A percentile compares a stretch with the other conserved stretches of the same genome.
These are phyloP conservation scores for Polyploca ridens DNA, from an alignment of 2,888 invertebrate species.

Conservation along the genomic window DNA sequence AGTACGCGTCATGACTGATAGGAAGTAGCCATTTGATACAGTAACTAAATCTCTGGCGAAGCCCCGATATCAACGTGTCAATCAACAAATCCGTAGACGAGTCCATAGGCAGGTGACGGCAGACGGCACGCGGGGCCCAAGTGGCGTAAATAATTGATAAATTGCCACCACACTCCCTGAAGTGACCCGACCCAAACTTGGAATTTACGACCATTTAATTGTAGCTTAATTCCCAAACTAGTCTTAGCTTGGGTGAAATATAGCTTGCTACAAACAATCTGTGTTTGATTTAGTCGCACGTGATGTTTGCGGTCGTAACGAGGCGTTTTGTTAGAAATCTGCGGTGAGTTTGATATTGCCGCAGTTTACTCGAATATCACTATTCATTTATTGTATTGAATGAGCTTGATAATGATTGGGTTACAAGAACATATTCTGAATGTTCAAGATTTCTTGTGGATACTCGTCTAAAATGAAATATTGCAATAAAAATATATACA, in stretches of 20 bases:
- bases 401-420: background rate
- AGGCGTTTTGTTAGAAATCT: background rate
- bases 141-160: conserved; percentile 85
- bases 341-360: background rate
- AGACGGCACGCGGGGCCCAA: conserved; percentile 65
- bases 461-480: too few species aligned
- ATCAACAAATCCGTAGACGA: conserved; percentile 53
- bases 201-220: conserved; percentile 83
- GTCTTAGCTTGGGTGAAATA: conserved; percentile 72
- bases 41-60: background rate
- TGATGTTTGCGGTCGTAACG: conserved; percentile 25
- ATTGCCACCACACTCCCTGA: conserved; percentile 78
- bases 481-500: too few species aligned
- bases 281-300: conserved; percentile 35
- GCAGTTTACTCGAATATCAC: background rate
- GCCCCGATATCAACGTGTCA: conserved; percentile 38
- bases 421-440: background rate
- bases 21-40: conserved; percentile 13
- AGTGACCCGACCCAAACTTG: conserved; percentile 76
- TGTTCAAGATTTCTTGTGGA: too few species aligned
- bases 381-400: background rate
- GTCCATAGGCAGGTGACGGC: conserved; percentile 56
- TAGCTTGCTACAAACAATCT: conserved; percentile 49
- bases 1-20: background rate
- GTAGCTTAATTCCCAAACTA: conserved; percentile 81